Conservation (phyloP, 2,797 vertebrate species). For the Hoplostethus mediterraneus region DNA sequence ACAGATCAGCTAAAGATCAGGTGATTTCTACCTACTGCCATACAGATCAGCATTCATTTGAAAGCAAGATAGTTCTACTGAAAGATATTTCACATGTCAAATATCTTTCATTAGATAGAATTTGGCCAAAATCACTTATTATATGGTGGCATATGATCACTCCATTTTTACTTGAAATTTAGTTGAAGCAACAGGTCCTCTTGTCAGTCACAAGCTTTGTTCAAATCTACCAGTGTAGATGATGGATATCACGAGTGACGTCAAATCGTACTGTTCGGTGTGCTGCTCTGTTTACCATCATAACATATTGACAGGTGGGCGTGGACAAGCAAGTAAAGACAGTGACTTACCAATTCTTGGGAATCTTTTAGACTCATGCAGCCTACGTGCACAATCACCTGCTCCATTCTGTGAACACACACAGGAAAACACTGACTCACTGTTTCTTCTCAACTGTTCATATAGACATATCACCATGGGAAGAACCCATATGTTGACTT, state of each 20-base stretch:
- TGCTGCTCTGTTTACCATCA: neutral
- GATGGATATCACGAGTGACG: too few relatives aligned
- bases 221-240: neutral
- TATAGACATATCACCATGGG: neutral
- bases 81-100: too few relatives aligned
- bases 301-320: neutral
- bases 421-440: neutral
- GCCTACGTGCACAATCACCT: constrained; percentile 93
- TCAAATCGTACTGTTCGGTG: neutral
- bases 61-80: too few relatives aligned
- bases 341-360: constrained; percentile 90
- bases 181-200: too few relatives aligned
- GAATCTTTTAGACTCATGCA: constrained; percentile 91
- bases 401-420: constrained; percentile 85
- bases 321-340: neutral
- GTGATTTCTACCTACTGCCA: neutral
- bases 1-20: neutral
- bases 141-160: too few relatives aligned
- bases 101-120: too few relatives aligned
- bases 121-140: neutral
- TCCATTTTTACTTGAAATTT: too few relatives aligned
- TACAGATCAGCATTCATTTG: too few relatives aligned
- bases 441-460: too few relatives aligned
- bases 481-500: constrained; percentile 66
- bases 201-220: neutral